Conservation (phyloP, 1,140 invertebrate genomes). For the Drosophila sturtevanti region DNA sequence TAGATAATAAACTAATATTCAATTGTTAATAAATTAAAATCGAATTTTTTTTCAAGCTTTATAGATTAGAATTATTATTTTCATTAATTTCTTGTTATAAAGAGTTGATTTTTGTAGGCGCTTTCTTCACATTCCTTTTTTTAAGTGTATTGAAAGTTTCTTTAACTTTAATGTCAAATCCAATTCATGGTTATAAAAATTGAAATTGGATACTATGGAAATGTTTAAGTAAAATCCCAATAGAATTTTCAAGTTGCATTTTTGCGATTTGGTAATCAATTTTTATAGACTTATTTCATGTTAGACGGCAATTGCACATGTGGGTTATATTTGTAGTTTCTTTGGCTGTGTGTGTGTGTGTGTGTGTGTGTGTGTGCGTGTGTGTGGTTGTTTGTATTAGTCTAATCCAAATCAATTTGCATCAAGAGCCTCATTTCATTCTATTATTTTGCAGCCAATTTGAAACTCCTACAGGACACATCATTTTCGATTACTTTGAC, state of each 20-base stretch:
- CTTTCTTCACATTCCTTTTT: too few species aligned
- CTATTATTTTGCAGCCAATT: constrained; percentile 78
- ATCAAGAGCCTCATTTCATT: constrained; percentile 81
- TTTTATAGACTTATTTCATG: constrained; percentile 57
- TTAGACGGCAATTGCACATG: constrained; percentile 21
- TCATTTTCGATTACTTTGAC: constrained; percentile 72
- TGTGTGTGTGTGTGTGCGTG: constrained; percentile 1
- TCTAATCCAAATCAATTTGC: constrained; percentile 82
- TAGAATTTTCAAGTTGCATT: constrained; percentile 10
- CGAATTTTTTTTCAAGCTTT: too few species aligned
- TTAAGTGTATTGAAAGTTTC: too few species aligned
- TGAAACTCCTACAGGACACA: constrained; percentile 62
- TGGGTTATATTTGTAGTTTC: constrained; percentile 24
- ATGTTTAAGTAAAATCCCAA: constrained; percentile 3
- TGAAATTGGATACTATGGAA: neutral
- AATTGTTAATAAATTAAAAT: too few species aligned
- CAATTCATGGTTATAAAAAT: neutral
- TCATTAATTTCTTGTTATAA: too few species aligned
- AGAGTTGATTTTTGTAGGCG: too few species aligned
- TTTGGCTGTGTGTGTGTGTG: neutral
- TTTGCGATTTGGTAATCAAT: constrained; percentile 40
- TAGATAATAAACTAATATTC: too few species aligned
- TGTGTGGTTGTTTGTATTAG: constrained; percentile 39
- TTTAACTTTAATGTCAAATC: too few species aligned
- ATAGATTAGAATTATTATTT: too few species aligned